Evolutionary conservation across 2,888 invertebrate species (phyloP), one percentile per base, ranked within the genome.

Genomic region (Halictus quadricinctus): DNA sequence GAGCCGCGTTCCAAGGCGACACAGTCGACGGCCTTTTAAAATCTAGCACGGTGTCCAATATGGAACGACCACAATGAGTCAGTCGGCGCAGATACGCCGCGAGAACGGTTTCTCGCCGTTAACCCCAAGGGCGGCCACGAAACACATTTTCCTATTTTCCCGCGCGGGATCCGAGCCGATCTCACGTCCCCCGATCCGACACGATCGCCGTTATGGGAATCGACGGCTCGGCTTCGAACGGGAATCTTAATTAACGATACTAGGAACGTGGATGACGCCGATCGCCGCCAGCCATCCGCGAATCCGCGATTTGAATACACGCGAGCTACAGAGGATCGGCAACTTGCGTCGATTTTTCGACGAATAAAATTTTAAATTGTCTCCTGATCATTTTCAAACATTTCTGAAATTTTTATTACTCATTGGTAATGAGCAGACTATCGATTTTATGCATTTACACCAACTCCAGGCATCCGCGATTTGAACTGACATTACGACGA

Each of bases 41-140:
- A 86, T 83, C 86, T 86, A 86, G 86, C 83, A 85, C 86, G 79
- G 60, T 83, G 72, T 83, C 86, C 83, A 66, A 86, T 86, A 86
- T 75, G 86, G 86, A 86, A 78, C 86, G 76, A 72, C 48, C 70
- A 82, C 86, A 86, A 86, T 86, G 86, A 86, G 64, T 86, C 86
- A 86, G 86, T 25, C 73, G 64, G 72, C 48, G 79, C 72, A 75
- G 74, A 81, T 81, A 76, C 77, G 72, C 76, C 74, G 74, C 70
- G 74, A 84, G 83, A 83, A 84, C 83, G 82, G 81, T 83, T 78
- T 84, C 85, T 77, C 86, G 85, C 46, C 74, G 80, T 85, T 77
- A 77, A 81, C 64, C 48, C 72, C 84, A 85, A 85, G 85, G 84
- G 85, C 85, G 76, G 76, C 48, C 48, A 21, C 60, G 25, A 58